These are phyloP conservation scores for Dasysyrphus tricinctus DNA, from an alignment of 2,888 invertebrate species.

Conservation along the genomic window DNA sequence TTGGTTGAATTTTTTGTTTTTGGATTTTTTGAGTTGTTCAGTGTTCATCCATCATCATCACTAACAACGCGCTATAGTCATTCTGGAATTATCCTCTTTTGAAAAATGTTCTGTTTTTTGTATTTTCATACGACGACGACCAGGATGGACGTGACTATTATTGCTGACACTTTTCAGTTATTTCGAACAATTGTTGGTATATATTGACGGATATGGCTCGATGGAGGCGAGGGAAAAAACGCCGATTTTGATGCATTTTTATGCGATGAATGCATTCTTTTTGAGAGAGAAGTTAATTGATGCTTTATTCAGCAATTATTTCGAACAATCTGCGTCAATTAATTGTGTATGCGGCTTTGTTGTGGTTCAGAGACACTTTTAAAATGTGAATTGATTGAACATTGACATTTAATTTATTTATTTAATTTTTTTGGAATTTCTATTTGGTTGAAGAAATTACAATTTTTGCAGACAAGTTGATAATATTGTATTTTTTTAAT, in stretches of 20 bases:
- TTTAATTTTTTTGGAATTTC: not conserved
- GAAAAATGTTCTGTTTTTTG: conserved; percentile 29
- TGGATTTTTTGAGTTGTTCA: conserved; percentile 1
- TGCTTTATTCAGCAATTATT: conserved; percentile 74
- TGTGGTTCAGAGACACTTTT: not conserved
- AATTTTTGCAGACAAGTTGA: not conserved
- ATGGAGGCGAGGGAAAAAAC: not conserved
- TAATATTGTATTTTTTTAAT: not conserved
- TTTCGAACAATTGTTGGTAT: conserved; percentile 62
- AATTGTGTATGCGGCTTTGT: conserved; percentile 46
- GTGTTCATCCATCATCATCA: not conserved
- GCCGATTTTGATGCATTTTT: conserved; percentile 70
- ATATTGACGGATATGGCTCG: conserved; percentile 24
- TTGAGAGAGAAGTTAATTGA: conserved; percentile 56
- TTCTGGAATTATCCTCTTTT: conserved; percentile 48
- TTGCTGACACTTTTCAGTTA: conserved; percentile 70
- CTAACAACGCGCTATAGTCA: conserved; percentile 38
- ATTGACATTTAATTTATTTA: conserved; percentile 12
- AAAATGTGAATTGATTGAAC: conserved; percentile 3
- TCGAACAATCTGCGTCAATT: conserved; percentile 68
- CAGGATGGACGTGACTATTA: conserved; percentile 50
- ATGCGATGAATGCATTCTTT: conserved; percentile 61
- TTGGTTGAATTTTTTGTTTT: conserved; percentile 7
- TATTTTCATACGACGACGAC: not conserved
- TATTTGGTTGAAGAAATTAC: not conserved